phyloP scores from a whole-genome alignment of 2,888 invertebrate species.

The Strigamia transsilvanica region DNA sequence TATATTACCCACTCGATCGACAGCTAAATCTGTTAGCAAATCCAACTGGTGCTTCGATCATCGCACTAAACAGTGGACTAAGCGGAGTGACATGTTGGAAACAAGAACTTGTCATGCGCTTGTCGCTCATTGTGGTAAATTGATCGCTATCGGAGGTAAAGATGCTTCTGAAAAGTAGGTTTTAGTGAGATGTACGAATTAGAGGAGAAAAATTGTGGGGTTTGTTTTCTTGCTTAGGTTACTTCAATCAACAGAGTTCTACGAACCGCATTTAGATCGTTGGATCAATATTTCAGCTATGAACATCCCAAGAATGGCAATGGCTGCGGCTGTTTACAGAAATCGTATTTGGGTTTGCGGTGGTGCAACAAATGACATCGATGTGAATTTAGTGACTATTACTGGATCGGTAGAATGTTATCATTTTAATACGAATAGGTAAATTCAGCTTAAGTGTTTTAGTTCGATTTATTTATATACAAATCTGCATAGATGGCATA shows the following conservation, averaged over 20 bases:
- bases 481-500: neutral
- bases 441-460: neutral
- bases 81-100: neutral
- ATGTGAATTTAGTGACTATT: neutral
- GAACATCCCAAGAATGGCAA: neutral
- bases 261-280: constrained; percentile 9
- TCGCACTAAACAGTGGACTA: neutral
- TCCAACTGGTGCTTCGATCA: neutral
- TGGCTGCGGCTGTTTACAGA: neutral
- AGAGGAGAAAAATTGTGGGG: neutral
- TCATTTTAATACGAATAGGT: neutral
- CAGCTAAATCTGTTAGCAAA: neutral
- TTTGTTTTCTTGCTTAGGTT: neutral
- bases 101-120: neutral
- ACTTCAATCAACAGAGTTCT: neutral
- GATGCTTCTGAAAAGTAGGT: neutral
- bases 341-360: constrained; percentile 23
- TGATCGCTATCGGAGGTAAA: neutral
- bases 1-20: neutral
- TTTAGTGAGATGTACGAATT: too few relatives aligned
- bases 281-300: neutral
- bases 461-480: neutral
- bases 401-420: constrained; percentile 6
- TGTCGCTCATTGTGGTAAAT: neutral
- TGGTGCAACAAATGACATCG: constrained; percentile 5